Evolutionary conservation across 2,797 vertebrate species (phyloP), one percentile per base, ranked within the genome.

Genomic region (Trachops cirrhosus): DNA sequence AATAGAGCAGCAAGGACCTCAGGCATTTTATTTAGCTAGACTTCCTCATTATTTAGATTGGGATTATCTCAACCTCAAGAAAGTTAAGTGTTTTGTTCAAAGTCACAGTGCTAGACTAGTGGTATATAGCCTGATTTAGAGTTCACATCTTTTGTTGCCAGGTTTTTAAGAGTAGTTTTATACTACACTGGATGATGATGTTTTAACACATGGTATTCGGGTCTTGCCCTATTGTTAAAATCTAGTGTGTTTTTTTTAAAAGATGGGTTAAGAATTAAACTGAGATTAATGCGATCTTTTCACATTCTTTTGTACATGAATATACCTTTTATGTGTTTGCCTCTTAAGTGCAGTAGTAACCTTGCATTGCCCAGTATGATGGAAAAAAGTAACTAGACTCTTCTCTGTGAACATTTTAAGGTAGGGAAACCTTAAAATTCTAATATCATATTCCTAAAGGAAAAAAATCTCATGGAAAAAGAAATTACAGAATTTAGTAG

Each of bases 401-500:
- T 48, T 19, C 14, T 70, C 32, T 9, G 11, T 46, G 73, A 94
- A 48, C 10, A 57, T 54, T 52, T 24, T 57, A 93, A 18, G 37
- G 1, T 54, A 92, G 77, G 77, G 93, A 92, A 89, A 92, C 37
- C 29, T 39, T 89, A 74, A 83, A 32, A 67, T 86, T 89, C 15
- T 86, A 41, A 21, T 82, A 74, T 74, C 4, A 59, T 19, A 59
- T 19, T 82, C 48, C 8, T 91, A 85, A 91, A 73, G 54, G 46
- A 59, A 41, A 94, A 90, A 87, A 73, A 77, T 71, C 32, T 77
- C 41, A 57, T 74, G 16, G 37, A 57, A 71, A 87, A 95, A 94
- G 32, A 82, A 94, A 52, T 70, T 37, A 52, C 3, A 92, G 39
- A 95, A 85, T 91, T 91, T 94, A 89, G 59, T 78, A 97, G 86